A percentile compares a stretch with the other conserved stretches of the same genome.
These are phyloP conservation scores for Drosophila aldrichi DNA, from an alignment of 2,888 invertebrate genomes.

Conservation along the genomic window DNA sequence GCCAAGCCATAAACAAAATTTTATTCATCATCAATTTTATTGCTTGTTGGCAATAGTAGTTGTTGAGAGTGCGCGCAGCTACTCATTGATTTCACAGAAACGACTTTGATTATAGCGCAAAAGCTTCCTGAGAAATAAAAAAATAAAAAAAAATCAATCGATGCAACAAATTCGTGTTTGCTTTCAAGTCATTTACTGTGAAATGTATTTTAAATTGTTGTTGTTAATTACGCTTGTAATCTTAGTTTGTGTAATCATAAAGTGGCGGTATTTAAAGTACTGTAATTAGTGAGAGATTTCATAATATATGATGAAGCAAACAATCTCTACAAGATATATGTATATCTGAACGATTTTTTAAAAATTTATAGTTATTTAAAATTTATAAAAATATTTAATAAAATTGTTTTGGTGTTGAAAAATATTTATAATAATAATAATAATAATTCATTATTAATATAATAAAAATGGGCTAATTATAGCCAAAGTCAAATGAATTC, in stretches of 20 bases:
- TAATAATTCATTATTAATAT: too few relatives aligned
- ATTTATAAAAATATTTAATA: too few relatives aligned
- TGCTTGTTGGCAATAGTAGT: conserved; percentile 11
- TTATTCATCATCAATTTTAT: conserved; percentile 28
- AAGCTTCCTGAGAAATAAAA: neutral
- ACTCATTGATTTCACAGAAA: conserved; percentile 11
- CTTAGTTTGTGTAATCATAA: neutral
- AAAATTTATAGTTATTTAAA: too few relatives aligned
- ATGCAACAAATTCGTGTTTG: neutral
- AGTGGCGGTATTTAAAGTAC: neutral
- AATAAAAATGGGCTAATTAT: too few relatives aligned
- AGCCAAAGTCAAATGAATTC: too few relatives aligned
- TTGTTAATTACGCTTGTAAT: neutral
- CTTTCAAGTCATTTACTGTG: neutral
- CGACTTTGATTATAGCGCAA: neutral
- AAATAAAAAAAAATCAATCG: neutral
- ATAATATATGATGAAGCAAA: too few relatives aligned
- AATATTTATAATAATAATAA: too few relatives aligned
- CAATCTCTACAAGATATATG: too few relatives aligned
- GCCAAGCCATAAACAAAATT: conserved; percentile 14
- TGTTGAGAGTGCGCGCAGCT: neutral
- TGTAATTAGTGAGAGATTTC: neutral
- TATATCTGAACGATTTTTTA: too few relatives aligned
- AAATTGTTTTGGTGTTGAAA: too few relatives aligned
- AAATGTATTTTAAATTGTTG: neutral